Evolutionary conservation across 2,797 vertebrate species (phyloP).

Genomic region (Mus spretus): DNA sequence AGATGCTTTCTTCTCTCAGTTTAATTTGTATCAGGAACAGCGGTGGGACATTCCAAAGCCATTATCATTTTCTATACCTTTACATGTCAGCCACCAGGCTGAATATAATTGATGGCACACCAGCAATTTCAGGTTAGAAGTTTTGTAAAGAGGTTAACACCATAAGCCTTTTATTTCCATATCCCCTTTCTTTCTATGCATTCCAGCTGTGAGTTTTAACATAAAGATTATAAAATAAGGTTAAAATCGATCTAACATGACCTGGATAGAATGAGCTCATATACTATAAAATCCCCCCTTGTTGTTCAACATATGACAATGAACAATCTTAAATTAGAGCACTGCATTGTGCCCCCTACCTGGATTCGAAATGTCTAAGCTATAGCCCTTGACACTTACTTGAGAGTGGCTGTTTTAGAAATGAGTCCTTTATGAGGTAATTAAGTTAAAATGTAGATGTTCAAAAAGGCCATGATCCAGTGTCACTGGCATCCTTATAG

Average conservation of each 20-base stretch:
- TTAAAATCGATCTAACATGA: constrained; percentile 45
- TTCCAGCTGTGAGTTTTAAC: constrained; percentile 45
- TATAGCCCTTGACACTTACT: not conserved
- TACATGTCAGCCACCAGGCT: constrained; percentile 27
- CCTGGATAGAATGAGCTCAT: constrained; percentile 29
- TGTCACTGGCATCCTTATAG: not conserved
- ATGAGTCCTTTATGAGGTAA: not conserved
- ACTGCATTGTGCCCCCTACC: not conserved
- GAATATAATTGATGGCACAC: constrained; percentile 65
- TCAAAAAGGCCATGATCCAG: not conserved
- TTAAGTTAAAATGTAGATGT: constrained; percentile 41
- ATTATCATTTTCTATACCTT: constrained; percentile 65
- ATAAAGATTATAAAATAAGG: constrained; percentile 42
- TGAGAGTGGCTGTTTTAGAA: not conserved
- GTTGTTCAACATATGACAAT: not conserved
- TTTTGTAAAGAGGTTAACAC: constrained; percentile 69
- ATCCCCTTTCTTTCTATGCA: not conserved
- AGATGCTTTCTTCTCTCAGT: constrained; percentile 36
- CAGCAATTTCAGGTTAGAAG: constrained; percentile 66
- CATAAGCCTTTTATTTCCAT: constrained; percentile 70
- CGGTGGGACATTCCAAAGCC: constrained; percentile 49
- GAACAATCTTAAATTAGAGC: not conserved
- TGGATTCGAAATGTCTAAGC: not conserved
- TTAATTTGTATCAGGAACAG: constrained; percentile 70
- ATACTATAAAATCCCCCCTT: constrained; percentile 9